Conservation (phyloP, 1,140 invertebrate genomes). For the Amphibalanus amphitrite region DNA sequence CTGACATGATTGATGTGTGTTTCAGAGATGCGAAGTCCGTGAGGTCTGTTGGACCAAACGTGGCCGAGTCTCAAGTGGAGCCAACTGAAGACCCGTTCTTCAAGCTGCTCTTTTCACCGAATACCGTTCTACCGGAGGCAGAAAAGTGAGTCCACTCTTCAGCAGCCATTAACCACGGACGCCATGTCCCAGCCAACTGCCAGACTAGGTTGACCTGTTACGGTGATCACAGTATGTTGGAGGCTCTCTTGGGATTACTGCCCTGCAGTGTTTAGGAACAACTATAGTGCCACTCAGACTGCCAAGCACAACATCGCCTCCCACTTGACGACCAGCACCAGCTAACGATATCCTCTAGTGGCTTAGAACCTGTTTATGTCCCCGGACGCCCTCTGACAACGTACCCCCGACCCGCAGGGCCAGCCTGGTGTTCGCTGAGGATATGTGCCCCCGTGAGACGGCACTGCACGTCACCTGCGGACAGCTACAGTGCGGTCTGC, state of each 20-base stretch:
- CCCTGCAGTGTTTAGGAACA: too few species aligned
- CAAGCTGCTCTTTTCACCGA: background rate
- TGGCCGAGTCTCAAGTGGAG: background rate
- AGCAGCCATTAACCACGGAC: too few species aligned
- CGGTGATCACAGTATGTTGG: too few species aligned
- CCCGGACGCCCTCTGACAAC: too few species aligned
- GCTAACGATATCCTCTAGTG: too few species aligned
- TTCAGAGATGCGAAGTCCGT: background rate
- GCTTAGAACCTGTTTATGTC: too few species aligned
- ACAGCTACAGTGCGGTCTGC: conserved; percentile 50
- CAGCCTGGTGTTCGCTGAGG: conserved; percentile 42
- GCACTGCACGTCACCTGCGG: conserved; percentile 48
- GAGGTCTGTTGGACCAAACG: background rate
- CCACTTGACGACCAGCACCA: too few species aligned
- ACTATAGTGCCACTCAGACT: too few species aligned
- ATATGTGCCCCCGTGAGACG: conserved; percentile 39
- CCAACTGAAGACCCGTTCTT: background rate
- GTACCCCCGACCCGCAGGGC: conserved; percentile 25
- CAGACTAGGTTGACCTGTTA: too few species aligned
- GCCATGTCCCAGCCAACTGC: conserved; percentile 14
- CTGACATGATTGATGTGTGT: too few species aligned
- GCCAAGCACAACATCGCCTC: too few species aligned
- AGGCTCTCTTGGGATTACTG: too few species aligned
- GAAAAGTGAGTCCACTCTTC: background rate
- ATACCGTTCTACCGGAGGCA: background rate